Percentiles rank a stretch among this genome's conserved stretches.
Evolutionary conservation across 2,888 invertebrate species (phyloP).

Genomic region (Cheilosia soror): DNA sequence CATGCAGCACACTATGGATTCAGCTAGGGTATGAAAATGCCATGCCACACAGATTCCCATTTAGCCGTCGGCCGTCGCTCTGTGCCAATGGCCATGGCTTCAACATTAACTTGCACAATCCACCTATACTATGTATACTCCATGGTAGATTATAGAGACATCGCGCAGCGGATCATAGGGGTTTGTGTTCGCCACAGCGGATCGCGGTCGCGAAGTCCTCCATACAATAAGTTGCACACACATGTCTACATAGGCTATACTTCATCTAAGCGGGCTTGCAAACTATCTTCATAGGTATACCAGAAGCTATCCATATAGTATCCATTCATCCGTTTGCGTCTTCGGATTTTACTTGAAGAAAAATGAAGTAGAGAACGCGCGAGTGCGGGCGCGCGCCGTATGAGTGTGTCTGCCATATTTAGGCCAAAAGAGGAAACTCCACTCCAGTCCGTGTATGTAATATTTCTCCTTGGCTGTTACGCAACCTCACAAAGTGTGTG

Average conservation of each 20-base stretch:
- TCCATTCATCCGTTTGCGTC: constrained; percentile 35
- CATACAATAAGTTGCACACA: constrained; percentile 43
- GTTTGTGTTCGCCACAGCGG: constrained; percentile 32
- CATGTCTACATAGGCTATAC: background rate
- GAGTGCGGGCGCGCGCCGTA: constrained; percentile 5
- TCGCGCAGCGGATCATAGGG: constrained; percentile 51
- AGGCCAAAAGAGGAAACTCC: constrained; percentile 64
- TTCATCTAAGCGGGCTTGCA: background rate
- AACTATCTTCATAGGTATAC: background rate
- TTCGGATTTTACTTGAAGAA: constrained; percentile 8
- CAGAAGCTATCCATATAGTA: background rate
- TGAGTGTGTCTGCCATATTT: constrained; percentile 51
- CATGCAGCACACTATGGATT: too few relatives aligned
- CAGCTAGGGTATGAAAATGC: too few relatives aligned
- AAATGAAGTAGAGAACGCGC: background rate
- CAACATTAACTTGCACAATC: constrained; percentile 29
- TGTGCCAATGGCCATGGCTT: constrained; percentile 50
- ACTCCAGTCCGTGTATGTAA: constrained; percentile 23
- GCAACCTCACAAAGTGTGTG: constrained; percentile 22
- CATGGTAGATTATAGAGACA: constrained; percentile 38
- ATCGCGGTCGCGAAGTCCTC: constrained; percentile 39
- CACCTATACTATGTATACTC: background rate
- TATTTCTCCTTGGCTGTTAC: constrained; percentile 31
- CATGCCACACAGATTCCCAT: constrained; percentile 23
- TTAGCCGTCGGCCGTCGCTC: constrained; percentile 32